Evolutionary conservation across 2,797 vertebrate species (phyloP).

Genomic region (Myripristis jacobus): DNA sequence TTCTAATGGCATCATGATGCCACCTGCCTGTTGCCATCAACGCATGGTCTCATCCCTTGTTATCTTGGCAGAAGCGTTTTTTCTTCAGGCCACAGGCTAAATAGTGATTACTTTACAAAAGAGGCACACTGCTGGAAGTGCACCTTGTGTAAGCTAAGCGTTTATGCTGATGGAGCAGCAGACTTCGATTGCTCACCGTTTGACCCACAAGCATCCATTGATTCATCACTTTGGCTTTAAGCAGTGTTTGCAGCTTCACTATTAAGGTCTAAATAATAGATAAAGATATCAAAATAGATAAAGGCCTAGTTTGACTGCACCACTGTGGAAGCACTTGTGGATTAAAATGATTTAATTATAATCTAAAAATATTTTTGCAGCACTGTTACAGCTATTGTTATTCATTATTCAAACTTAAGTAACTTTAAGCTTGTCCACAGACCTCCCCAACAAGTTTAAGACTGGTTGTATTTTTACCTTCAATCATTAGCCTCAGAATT

Average conservation of each 20-base stretch:
- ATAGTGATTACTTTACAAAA: constrained; percentile 61
- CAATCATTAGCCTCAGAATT: background rate
- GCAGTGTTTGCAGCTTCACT: constrained; percentile 38
- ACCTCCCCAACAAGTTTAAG: too few species aligned
- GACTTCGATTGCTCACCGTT: constrained; percentile 52
- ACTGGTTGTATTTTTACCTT: too few species aligned
- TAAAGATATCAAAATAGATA: too few species aligned
- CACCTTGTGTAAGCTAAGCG: constrained; percentile 55
- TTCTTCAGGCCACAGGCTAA: constrained; percentile 10
- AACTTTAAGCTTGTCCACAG: too few species aligned
- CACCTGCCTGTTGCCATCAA: constrained; percentile 15
- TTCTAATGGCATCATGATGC: constrained; percentile 29
- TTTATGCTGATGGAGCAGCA: constrained; percentile 63
- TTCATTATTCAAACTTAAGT: too few species aligned
- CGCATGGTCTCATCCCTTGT: background rate
- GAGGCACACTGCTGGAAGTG: constrained; percentile 51
- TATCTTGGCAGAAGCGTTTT: constrained; percentile 1
- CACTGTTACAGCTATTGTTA: too few species aligned
- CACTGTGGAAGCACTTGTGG: too few species aligned
- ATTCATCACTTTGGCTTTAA: constrained; percentile 45
- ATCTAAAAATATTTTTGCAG: too few species aligned
- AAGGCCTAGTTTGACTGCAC: too few species aligned
- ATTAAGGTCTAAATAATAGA: too few species aligned
- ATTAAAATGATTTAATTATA: too few species aligned
- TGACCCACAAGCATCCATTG: constrained; percentile 55